These are phyloP conservation scores for Mimas tiliae DNA, from an alignment of 2,888 invertebrate species.

Conservation along the genomic window DNA sequence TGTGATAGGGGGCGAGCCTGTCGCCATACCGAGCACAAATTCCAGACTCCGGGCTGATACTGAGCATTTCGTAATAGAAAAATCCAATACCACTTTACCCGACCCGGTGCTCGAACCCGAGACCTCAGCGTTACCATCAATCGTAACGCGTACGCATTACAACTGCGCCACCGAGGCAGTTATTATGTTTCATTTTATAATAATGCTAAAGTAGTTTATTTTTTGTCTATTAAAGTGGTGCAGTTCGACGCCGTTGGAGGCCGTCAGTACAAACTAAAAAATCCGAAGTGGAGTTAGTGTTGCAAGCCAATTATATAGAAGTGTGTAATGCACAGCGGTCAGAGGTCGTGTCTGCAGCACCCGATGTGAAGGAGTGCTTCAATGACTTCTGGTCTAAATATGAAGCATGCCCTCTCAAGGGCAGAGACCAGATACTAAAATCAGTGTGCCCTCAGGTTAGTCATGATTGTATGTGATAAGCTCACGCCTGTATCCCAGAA, in stretches of 20 bases:
- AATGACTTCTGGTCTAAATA: constrained; percentile 89
- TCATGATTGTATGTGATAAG: constrained; percentile 30
- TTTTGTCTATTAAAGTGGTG: constrained; percentile 84
- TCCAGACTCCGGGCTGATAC: too few relatives aligned
- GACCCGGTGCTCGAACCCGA: too few relatives aligned
- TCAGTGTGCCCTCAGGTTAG: constrained; percentile 93
- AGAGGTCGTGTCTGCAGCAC: constrained; percentile 80
- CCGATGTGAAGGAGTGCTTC: constrained; percentile 89
- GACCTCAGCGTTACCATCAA: too few relatives aligned
- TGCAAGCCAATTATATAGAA: constrained; percentile 89
- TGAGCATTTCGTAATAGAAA: too few relatives aligned
- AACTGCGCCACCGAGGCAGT: too few relatives aligned
- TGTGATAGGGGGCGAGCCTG: too few relatives aligned
- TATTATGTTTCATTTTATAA: too few relatives aligned
- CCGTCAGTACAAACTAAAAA: constrained; percentile 84
- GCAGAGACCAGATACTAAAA: constrained; percentile 90
- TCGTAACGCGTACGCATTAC: too few relatives aligned
- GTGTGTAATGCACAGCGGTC: constrained; percentile 83
- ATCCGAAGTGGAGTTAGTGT: constrained; percentile 88
- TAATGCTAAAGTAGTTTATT: too few relatives aligned
- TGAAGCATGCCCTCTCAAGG: constrained; percentile 86
- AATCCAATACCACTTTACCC: too few relatives aligned
- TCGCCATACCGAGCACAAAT: too few relatives aligned
- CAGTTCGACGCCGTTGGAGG: constrained; percentile 90
- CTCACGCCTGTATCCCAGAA: too few relatives aligned